phyloP scores from a whole-genome alignment of 1,140 invertebrate species.

The Tenebrio molitor region DNA sequence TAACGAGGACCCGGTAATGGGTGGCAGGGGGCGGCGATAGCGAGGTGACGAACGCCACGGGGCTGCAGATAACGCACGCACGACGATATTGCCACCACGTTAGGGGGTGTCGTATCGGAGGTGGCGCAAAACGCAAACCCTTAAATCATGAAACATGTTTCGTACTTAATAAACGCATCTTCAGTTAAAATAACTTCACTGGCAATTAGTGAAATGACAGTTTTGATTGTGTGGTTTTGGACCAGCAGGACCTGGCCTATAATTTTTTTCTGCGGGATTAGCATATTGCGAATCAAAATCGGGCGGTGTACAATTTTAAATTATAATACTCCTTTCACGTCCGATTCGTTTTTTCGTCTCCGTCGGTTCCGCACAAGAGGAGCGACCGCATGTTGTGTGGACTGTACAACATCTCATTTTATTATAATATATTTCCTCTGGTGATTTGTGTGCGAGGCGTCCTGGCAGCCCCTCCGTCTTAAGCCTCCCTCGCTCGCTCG shows the following conservation, averaged over 20 bases:
- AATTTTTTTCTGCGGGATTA: too few species aligned
- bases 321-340: conserved; percentile 39
- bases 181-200: too few species aligned
- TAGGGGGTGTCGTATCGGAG: too few species aligned
- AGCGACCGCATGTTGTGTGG: conserved; percentile 56
- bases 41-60: conserved; percentile 42
- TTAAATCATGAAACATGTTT: too few species aligned
- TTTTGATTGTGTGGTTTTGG: too few species aligned
- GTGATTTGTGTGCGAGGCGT: conserved; percentile 62
- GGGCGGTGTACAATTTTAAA: conserved; percentile 41
- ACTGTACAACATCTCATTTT: conserved; percentile 62
- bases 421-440: conserved; percentile 65
- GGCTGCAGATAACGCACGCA: conserved; percentile 19
- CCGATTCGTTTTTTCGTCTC: too few species aligned
- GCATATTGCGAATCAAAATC: conserved; percentile 33
- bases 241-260: too few species aligned
- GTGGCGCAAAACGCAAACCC: too few species aligned
- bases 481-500: conserved; percentile 56
- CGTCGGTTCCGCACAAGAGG: too few species aligned
- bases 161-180: too few species aligned
- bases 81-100: too few species aligned
- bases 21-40: conserved; percentile 38
- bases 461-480: conserved; percentile 53
- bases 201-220: too few species aligned
- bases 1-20: conserved; percentile 42